These are phyloP conservation scores for Netelia fuscicornis DNA, from an alignment of 2,888 invertebrate genomes.

Conservation along the genomic window DNA sequence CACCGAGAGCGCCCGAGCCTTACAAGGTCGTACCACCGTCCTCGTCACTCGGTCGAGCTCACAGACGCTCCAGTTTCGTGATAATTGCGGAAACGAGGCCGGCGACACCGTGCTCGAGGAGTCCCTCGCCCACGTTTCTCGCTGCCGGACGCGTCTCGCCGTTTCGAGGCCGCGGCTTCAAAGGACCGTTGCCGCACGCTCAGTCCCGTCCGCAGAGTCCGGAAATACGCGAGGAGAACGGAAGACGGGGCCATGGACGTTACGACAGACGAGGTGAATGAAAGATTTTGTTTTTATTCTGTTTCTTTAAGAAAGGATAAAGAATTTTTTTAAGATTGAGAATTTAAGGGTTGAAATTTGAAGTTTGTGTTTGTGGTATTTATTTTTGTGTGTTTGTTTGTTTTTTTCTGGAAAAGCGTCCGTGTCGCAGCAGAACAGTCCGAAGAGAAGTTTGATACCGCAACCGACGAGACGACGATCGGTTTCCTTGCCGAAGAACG, in stretches of 20 bases:
- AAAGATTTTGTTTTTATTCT: not conserved
- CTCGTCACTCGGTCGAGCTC: conserved; percentile 86
- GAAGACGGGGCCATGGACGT: conserved; percentile 61
- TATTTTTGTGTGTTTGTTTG: conserved; percentile 22
- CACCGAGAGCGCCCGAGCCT: conserved; percentile 82
- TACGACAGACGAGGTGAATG: conserved; percentile 75
- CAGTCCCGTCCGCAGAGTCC: conserved; percentile 87
- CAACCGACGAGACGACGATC: conserved; percentile 79
- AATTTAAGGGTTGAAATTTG: not conserved
- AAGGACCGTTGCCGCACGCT: conserved; percentile 82
- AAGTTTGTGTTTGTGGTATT: conserved; percentile 1
- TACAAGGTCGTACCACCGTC: conserved; percentile 80
- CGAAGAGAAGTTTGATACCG: conserved; percentile 81
- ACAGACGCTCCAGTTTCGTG: conserved; percentile 89
- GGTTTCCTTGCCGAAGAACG: conserved; percentile 76
- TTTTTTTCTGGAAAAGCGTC: conserved; percentile 74
- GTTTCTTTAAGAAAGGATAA: conserved; percentile 8
- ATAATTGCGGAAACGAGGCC: conserved; percentile 88
- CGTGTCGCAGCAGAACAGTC: conserved; percentile 81
- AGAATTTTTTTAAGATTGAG: not conserved
- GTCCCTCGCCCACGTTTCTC: conserved; percentile 83
- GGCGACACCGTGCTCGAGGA: conserved; percentile 84
- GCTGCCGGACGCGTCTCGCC: conserved; percentile 86
- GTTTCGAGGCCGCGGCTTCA: conserved; percentile 88
- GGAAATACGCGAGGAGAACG: conserved; percentile 68